These are phyloP conservation scores for Conus ventricosus DNA, from an alignment of 1,140 invertebrate species.

Conservation along the genomic window DNA sequence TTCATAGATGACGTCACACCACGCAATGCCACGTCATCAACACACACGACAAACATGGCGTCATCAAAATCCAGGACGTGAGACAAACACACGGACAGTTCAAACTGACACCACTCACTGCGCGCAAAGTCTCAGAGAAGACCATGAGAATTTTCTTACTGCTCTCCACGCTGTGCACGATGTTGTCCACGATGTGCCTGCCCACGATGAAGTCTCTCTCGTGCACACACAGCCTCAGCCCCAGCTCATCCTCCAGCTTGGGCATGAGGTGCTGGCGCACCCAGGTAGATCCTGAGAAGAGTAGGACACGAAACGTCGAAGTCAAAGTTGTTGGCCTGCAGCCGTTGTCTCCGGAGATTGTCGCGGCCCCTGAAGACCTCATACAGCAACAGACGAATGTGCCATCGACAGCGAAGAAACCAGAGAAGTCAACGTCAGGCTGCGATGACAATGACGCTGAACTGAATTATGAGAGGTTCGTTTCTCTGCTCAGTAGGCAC, in stretches of 20 bases:
- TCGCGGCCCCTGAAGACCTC: slow-evolving; percentile 21
- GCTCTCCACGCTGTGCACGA: slow-evolving; percentile 50
- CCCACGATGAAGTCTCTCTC: slow-evolving; percentile 62
- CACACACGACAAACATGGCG: slow-evolving; percentile 37
- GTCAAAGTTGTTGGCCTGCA: slow-evolving; percentile 13
- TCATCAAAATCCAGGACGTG: slow-evolving; percentile 37
- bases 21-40: slow-evolving; percentile 38
- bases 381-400: too few relatives aligned
- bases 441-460: too few relatives aligned
- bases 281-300: slow-evolving; percentile 39
- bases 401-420: too few relatives aligned
- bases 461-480: too few relatives aligned
- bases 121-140: slow-evolving; percentile 19
- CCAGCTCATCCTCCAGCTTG: slow-evolving; percentile 40
- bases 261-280: slow-evolving; percentile 39
- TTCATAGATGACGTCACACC: slow-evolving; percentile 32
- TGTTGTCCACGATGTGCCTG: slow-evolving; percentile 54
- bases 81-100: slow-evolving; percentile 69
- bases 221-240: slow-evolving; percentile 55
- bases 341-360: not conserved
- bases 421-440: too few relatives aligned
- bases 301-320: slow-evolving; percentile 53
- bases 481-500: too few relatives aligned
- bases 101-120: slow-evolving; percentile 62
- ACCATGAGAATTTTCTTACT: slow-evolving; percentile 37